Evolutionary conservation across 2,888 invertebrate genomes (phyloP).

Genomic region (Cerastis rubricosa): DNA sequence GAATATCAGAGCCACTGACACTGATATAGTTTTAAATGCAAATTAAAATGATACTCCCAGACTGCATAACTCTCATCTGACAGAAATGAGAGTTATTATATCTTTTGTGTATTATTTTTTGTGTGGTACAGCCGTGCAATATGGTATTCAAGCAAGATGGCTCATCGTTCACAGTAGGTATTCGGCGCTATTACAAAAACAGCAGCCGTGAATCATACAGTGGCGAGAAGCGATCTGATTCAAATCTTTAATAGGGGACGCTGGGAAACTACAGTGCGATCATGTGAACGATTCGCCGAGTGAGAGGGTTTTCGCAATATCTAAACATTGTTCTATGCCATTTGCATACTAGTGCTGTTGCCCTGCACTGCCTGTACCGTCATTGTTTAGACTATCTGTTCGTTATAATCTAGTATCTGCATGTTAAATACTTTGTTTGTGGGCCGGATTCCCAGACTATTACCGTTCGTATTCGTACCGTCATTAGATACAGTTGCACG

Average conservation of each 20-base stretch:
- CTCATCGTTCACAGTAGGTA: slow-evolving; percentile 76
- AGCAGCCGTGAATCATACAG: slow-evolving; percentile 84
- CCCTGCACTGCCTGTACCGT: slow-evolving; percentile 68
- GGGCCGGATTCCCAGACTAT: slow-evolving; percentile 86
- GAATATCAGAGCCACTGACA: slow-evolving; percentile 14
- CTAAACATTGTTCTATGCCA: slow-evolving; percentile 73
- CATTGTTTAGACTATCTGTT: slow-evolving; percentile 88
- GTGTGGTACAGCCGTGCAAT: slow-evolving; percentile 52
- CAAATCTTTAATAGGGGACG: slow-evolving; percentile 76
- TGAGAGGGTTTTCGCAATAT: slow-evolving; percentile 77
- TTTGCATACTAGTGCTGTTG: slow-evolving; percentile 80
- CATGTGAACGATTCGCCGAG: slow-evolving; percentile 76
- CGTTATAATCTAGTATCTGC: slow-evolving; percentile 84
- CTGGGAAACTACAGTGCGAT: slow-evolving; percentile 78
- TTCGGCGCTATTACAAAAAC: slow-evolving; percentile 77
- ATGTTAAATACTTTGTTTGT: slow-evolving; percentile 81
- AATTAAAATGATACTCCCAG: slow-evolving; percentile 35
- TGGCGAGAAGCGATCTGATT: slow-evolving; percentile 72
- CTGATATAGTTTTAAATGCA: slow-evolving; percentile 12
- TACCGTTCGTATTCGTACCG: slow-evolving; percentile 78
- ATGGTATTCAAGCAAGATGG: slow-evolving; percentile 70
- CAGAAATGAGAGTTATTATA: slow-evolving; percentile 43
- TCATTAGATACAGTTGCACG: slow-evolving; percentile 88
- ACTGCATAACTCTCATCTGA: too few species aligned
- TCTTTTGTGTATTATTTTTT: slow-evolving; percentile 60